These are phyloP conservation scores for Magallana gigas DNA, from an alignment of 1,140 invertebrate genomes.

Conservation along the genomic window DNA sequence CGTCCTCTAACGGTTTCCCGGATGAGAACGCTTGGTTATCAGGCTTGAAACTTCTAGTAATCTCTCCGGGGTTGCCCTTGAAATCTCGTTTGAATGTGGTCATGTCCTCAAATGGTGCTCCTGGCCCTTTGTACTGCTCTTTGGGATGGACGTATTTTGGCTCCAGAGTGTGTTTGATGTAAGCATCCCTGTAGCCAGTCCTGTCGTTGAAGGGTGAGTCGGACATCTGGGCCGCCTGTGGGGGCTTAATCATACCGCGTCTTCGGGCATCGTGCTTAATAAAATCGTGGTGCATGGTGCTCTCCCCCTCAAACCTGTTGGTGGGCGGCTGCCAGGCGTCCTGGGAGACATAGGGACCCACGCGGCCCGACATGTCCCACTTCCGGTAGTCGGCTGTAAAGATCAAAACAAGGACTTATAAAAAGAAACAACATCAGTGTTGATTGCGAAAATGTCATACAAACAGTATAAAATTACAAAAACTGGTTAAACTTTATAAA, in stretches of 20 bases:
- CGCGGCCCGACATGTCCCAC: conserved; percentile 71
- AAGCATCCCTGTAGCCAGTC: conserved; percentile 77
- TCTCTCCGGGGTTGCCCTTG: conserved; percentile 68
- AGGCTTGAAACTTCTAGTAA: conserved; percentile 72
- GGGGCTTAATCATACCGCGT: conserved; percentile 72
- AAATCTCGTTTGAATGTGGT: conserved; percentile 78
- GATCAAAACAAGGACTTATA: conserved; percentile 4
- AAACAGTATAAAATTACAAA: too few relatives aligned
- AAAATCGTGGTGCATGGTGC: conserved; percentile 76
- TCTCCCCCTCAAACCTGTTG: conserved; percentile 74
- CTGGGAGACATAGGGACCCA: conserved; percentile 62
- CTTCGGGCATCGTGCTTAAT: conserved; percentile 68
- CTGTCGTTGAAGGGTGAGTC: conserved; percentile 76
- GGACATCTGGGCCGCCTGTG: conserved; percentile 71
- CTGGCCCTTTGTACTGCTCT: conserved; percentile 68
- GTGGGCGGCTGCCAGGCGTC: conserved; percentile 71
- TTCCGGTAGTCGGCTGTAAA: conserved; percentile 77
- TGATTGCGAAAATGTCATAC: too few relatives aligned
- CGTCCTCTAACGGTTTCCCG: conserved; percentile 74
- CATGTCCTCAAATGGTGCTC: conserved; percentile 74
- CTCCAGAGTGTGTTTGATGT: conserved; percentile 75
- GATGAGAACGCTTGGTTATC: conserved; percentile 70
- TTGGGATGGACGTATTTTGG: conserved; percentile 64
- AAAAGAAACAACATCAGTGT: too few relatives aligned
- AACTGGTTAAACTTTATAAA: too few relatives aligned